Evolutionary conservation across 2,888 invertebrate species (phyloP), one percentile per base, ranked within the genome.

Genomic region (Lasioglossum malachurum): DNA sequence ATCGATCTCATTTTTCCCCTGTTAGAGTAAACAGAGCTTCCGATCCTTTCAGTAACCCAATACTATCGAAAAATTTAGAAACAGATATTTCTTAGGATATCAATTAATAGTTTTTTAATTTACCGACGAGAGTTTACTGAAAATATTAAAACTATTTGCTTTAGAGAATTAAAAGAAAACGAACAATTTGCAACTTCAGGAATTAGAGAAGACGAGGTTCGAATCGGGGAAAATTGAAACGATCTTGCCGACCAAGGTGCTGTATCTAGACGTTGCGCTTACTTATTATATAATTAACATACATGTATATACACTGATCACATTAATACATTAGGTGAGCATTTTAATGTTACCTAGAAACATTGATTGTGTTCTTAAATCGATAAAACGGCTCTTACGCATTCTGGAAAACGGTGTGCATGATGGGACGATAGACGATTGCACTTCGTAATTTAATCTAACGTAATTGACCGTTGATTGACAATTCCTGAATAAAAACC

Each of bases 231-330:
- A 3, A 69, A 23, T 19, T 23, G 23, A 19, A 38, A 69, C 23
- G 3, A 38, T 38, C 35, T 35, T 38, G 1, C 4, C 19, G 38
- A 67, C 31, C 35, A 67, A 67, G 31, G 38, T 35, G 23, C 69
- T 27, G 27, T 60, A 27, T 19, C 69, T 38, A 69, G 38, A 69
- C 69, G 35, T 19, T 38, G 41, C 71, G n/a, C 19, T 69, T 71
- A 67, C 67, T 74, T 74, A 76, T 76, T 23, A 74, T 78, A 77
- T 31, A 82, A 69, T 78, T 84, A 83, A 83, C 72, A 72, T 80
- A 82, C 76, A 82, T 53, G 74, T 87, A 83, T 87, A 78, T 85
- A 85, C 84, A 88, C 79, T 69, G 84, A 88, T 84, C 84, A 88
- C 87, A 87, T 83, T 84, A 60, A 88, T 82, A 87, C 84, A 83